Conservation (phyloP, 1,140 invertebrate genomes). For the Stenopsyche tienmushanensis region DNA sequence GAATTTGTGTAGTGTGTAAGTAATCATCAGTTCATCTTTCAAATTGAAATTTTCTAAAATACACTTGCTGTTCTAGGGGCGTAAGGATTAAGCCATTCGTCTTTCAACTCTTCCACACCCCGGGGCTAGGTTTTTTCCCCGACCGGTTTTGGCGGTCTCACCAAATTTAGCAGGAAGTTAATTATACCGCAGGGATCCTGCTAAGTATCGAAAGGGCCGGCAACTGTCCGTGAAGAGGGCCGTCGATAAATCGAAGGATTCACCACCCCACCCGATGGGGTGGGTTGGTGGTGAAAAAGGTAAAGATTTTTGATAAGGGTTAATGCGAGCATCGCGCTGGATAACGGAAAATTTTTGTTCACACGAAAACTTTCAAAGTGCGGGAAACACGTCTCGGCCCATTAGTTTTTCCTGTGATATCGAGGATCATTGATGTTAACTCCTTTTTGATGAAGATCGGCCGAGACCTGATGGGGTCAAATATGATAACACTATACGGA, state of each 20-base stretch:
- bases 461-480: too few relatives aligned
- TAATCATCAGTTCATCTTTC: neutral
- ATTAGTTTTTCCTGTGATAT: neutral
- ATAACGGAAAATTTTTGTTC: constrained; percentile 1
- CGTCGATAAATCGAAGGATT: constrained; percentile 25
- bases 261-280: neutral
- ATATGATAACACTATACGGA: too few relatives aligned
- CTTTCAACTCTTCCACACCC: neutral
- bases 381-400: neutral
- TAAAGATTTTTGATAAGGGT: constrained; percentile 27
- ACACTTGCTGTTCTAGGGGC: neutral
- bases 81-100: neutral
- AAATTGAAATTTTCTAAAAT: neutral
- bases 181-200: constrained; percentile 19
- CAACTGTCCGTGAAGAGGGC: constrained; percentile 9
- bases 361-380: constrained; percentile 6
- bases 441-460: neutral
- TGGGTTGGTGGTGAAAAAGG: neutral
- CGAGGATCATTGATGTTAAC: neutral
- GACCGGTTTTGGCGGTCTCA: neutral
- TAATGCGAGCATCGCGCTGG: constrained; percentile 11
- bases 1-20: neutral
- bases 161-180: constrained; percentile 5
- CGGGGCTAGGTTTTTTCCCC: neutral
- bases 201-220: constrained; percentile 11